Conservation (phyloP, 2,113 vertebrate species). For the Mesitornis unicolor region DNA sequence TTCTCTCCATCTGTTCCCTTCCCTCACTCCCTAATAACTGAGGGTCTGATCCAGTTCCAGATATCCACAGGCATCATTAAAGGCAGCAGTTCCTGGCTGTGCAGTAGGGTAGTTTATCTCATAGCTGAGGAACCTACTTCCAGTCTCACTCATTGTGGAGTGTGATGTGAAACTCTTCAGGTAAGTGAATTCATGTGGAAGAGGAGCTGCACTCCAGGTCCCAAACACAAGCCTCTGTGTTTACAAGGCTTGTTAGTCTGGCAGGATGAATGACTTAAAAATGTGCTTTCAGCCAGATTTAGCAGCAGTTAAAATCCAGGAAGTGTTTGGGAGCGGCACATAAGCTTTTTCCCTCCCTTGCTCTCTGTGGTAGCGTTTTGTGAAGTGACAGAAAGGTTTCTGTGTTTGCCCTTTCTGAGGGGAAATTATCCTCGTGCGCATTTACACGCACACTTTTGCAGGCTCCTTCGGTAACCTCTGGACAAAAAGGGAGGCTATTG, state of each 20-base stretch:
- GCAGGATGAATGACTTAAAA: neutral
- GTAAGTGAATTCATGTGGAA: neutral
- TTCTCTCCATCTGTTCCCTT: conserved; percentile 27
- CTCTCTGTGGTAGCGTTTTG: neutral
- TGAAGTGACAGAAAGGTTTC: neutral
- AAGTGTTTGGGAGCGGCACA: neutral
- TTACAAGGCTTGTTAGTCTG: neutral
- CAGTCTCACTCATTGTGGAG: neutral
- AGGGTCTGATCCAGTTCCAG: conserved; percentile 10
- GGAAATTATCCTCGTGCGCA: neutral
- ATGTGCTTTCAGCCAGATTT: neutral
- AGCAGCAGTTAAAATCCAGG: neutral
- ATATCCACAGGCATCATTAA: neutral
- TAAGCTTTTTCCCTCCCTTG: neutral
- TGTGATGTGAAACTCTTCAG: neutral
- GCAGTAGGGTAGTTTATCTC: neutral
- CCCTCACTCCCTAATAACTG: neutral
- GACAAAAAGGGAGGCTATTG: neutral
- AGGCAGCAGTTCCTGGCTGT: neutral
- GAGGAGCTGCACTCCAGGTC: neutral
- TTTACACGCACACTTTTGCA: neutral
- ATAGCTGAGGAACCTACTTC: neutral
- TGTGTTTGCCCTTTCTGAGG: neutral
- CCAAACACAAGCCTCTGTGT: neutral
- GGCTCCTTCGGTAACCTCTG: neutral